Base-by-base conservation (phyloP, 2,113 vertebrate species). In the Pterophyllum scalare region DNA sequence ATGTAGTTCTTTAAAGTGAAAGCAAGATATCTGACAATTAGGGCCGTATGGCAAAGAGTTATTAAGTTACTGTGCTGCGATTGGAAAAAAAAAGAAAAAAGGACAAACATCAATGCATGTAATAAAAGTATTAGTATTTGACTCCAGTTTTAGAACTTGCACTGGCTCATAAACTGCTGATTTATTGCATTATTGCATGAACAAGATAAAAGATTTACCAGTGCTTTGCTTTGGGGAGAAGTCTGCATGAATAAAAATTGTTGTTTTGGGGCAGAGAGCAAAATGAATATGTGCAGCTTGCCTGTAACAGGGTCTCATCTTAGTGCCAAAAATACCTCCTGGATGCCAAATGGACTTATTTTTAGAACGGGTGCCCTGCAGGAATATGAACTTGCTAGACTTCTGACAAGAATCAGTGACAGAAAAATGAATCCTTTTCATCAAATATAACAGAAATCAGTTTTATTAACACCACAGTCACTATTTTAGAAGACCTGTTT, bases 321-420 rank as follows among this genome's bases (percentile, higher is more conserved):
- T 0, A 20, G 81, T 83, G 87, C 85, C 85, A 91, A 74, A 88
- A 89, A 59, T 76, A 84, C 75, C 78, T 88, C 59, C 75, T 83
- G 67, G 77, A 62, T 14, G 75, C 76, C 77, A 90, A 77, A 74
- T 35, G n/a, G 31, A 65, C 33, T 61, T 87, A 58, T 84, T 82
- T 84, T 89, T 33, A 60, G 52, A 76, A 77, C 13, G 9, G 43
- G 52, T 75, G 81, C 31, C 67, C 13, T 12, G 28, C 17, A 78
- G 61, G 77, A 79, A 67, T 9, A 64, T 54, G 70, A 58, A 17
- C 57, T 26, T 15, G 24, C 22, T 75, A 76, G 28, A 87, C 14
- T 10, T 54, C 31, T 49, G 70, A 80, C 38, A 31, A 35, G 14
- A 40, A n/a, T 65, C 17, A 17, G 64, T 24, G 38, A 38, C 65